These are phyloP conservation scores for Meloidogyne chitwoodi DNA, from an alignment of 1,140 invertebrate genomes.

Conservation along the genomic window DNA sequence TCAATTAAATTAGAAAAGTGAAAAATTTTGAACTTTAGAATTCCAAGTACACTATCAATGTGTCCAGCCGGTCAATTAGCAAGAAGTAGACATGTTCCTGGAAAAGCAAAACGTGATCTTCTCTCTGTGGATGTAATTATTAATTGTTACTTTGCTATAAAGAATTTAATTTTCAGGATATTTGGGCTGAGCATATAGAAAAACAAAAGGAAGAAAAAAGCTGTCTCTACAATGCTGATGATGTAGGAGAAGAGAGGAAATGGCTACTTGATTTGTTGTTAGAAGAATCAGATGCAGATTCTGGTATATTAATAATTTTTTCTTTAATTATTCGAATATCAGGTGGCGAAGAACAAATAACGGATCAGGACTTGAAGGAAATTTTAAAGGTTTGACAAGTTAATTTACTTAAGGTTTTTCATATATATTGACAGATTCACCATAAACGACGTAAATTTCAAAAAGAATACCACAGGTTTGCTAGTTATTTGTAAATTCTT, in stretches of 20 bases:
- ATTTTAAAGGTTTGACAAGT: constrained; percentile 30
- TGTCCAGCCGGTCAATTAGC: constrained; percentile 4
- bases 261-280: constrained; percentile 44
- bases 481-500: neutral
- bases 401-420: constrained; percentile 1
- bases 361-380: constrained; percentile 37
- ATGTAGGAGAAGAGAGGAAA: constrained; percentile 33
- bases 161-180: constrained; percentile 24
- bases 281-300: constrained; percentile 50
- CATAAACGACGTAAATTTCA: constrained; percentile 38
- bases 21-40: constrained; percentile 33
- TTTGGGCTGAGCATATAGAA: constrained; percentile 34
- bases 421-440: constrained; percentile 34
- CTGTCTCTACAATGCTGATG: constrained; percentile 35
- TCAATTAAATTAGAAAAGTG: no score
- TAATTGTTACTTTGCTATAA: no score
- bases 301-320: constrained; percentile 12
- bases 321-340: neutral
- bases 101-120: constrained; percentile 41
- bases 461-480: constrained; percentile 40
- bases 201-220: constrained; percentile 30
- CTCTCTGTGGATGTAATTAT: constrained; percentile 34
- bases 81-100: constrained; percentile 30
- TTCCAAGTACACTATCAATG: constrained; percentile 39
- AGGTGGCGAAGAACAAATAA: constrained; percentile 42